phyloP scores from a whole-genome alignment of 2,888 invertebrate species.

The Norana najaformis region DNA sequence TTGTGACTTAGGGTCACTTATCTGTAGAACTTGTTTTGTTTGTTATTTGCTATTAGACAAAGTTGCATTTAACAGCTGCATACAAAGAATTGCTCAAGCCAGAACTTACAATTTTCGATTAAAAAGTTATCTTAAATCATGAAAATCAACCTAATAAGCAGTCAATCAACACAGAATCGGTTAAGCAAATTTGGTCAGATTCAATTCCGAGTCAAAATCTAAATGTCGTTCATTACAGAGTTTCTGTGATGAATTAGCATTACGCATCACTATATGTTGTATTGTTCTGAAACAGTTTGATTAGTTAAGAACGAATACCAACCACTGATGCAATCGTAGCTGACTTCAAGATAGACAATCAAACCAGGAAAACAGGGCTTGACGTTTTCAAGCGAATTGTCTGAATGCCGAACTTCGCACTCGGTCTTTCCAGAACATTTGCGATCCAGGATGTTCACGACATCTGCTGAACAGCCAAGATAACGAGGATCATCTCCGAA shows the following conservation, averaged over 20 bases:
- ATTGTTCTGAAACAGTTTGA: too few relatives aligned
- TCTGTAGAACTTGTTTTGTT: too few relatives aligned
- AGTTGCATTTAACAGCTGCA: too few relatives aligned
- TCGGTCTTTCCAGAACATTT: neutral
- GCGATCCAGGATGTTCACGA: neutral
- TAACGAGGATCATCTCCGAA: neutral
- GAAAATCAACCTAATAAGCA: neutral
- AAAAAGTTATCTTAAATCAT: neutral
- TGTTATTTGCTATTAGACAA: too few relatives aligned
- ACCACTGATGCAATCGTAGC: neutral
- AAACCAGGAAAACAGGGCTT: neutral
- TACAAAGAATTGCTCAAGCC: neutral
- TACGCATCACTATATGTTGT: too few relatives aligned
- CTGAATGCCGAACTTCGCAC: constrained; percentile 1
- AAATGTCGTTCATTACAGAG: neutral
- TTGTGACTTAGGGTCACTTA: neutral
- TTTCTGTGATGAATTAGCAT: too few relatives aligned
- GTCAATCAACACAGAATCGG: too few relatives aligned
- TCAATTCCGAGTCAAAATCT: neutral
- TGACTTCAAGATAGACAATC: neutral
- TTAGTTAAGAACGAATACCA: neutral
- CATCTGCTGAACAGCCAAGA: neutral
- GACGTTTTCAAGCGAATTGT: neutral
- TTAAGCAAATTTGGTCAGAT: neutral
- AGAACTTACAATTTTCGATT: neutral